Conservation (phyloP, 2,113 vertebrate genomes). For the Cromileptes altivelis region DNA sequence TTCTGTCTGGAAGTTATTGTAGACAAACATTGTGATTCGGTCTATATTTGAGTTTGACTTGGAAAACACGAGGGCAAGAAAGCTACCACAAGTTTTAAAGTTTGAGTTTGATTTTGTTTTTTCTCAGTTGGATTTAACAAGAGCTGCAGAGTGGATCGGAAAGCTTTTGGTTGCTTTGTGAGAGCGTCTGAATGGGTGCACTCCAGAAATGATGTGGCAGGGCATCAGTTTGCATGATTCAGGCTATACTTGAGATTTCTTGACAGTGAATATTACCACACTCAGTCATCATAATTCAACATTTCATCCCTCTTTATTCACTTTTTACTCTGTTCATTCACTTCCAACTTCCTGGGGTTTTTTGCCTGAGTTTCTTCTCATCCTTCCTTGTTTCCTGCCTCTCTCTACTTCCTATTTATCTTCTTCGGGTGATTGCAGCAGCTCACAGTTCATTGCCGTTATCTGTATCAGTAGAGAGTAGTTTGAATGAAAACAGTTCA, state of each 20-base stretch:
- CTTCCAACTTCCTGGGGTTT: background rate
- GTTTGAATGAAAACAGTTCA: slow-evolving; percentile 23
- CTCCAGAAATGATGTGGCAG: slow-evolving; percentile 11
- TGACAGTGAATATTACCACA: slow-evolving; percentile 23
- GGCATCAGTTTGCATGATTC: slow-evolving; percentile 18
- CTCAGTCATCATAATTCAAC: slow-evolving; percentile 5
- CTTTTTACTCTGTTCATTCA: slow-evolving; percentile 8
- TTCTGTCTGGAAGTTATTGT: too few species aligned
- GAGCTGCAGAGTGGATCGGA: background rate
- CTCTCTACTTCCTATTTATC: background rate
- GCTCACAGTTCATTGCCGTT: slow-evolving; percentile 8
- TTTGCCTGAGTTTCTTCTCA: background rate
- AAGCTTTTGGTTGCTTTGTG: background rate
- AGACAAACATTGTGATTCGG: too few species aligned
- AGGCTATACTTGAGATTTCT: slow-evolving; percentile 15
- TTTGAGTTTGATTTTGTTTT: slow-evolving; percentile 9
- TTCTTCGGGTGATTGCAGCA: background rate
- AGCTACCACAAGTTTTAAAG: background rate
- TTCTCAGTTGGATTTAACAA: background rate
- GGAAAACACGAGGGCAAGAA: background rate
- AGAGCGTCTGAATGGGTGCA: background rate
- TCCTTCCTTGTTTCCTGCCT: background rate
- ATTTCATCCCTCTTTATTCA: slow-evolving; percentile 21
- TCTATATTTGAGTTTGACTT: background rate
- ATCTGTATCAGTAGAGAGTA: slow-evolving; percentile 17